Evolutionary conservation across 1,140 invertebrate species (phyloP), one percentile per base, ranked within the genome.

Genomic region (Formica exsecta): DNA sequence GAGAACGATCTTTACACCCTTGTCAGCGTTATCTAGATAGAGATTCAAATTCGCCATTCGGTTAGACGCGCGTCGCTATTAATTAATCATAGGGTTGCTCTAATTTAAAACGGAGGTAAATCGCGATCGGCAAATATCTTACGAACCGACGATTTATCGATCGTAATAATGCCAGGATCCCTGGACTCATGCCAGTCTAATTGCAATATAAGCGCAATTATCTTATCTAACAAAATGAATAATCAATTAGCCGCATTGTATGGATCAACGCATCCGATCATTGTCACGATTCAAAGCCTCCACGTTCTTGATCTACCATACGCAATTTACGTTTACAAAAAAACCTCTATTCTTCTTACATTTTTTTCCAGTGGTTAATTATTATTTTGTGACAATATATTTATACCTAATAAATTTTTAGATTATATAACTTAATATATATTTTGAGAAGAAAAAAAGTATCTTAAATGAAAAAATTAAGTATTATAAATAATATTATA

Each of bases 1-100:
- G 38, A 68, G 77, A 89, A 84, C 44, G 88, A 88, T 81, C 81
- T 71, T 41, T 59, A 22, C 59, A 77, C 68, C 76, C 51, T 66
- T 36, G 81, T 71, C 65, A 75, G 36, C 36, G 65, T 79, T 80
- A 85, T 85, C 85, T 44, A 66, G 85, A 87, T 87, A 51, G 25
- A 85, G 74, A 74, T 25, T 89, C 62, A 59, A 89, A 89, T 89
- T 68, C 38, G 54, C 61, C 38, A 48, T 86, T 68, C 64, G 36
- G 61, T 44, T 80, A 48, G 38, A 71, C 48, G 13, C 38, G 64
- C 64, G 51, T 59, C 48, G 48, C 64, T 86, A 80, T 61, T 86
- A 86, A 86, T 86, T 86, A 86, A 77, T 79, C 74, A 80, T 77
- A n/a, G 51, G 3, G 75, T 32, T 29, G 64, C 19, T 36, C 36